A percentile compares a stretch with the other conserved stretches of the same genome.
phyloP scores from a whole-genome alignment of 2,113 vertebrate genomes.

The Syngnathus scovelli region DNA sequence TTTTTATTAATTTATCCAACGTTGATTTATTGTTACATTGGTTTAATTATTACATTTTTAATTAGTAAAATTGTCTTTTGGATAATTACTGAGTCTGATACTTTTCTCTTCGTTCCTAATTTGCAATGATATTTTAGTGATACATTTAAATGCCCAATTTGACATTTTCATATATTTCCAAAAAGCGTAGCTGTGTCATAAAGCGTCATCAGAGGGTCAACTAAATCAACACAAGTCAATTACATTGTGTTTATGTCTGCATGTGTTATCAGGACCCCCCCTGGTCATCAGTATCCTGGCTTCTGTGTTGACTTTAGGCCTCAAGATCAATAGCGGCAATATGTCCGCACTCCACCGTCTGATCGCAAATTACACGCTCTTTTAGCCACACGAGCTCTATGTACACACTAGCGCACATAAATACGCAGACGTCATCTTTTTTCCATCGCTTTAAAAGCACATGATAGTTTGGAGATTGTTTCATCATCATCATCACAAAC shows the following conservation, averaged over 20 bases:
- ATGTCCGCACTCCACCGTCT: constrained; percentile 62
- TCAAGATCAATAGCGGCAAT: constrained; percentile 71
- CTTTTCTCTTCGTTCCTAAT: not conserved
- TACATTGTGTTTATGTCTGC: not conserved
- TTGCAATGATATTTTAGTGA: not conserved
- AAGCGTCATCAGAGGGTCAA: not conserved
- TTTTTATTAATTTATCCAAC: not conserved
- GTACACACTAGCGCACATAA: constrained; percentile 16
- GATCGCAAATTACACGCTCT: constrained; percentile 66
- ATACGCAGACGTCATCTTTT: constrained; percentile 1
- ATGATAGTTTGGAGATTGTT: not conserved
- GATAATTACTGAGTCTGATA: not conserved
- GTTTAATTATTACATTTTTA: not conserved
- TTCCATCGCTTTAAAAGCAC: constrained; percentile 4
- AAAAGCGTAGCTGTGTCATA: not conserved
- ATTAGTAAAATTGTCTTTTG: not conserved
- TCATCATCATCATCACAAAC: not conserved
- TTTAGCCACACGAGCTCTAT: constrained; percentile 59
- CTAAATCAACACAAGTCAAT: not conserved
- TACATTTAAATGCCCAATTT: not conserved
- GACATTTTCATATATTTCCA: not conserved
- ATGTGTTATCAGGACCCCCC: constrained; percentile 50
- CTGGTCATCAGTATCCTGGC: constrained; percentile 63
- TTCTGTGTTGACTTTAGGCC: constrained; percentile 64
- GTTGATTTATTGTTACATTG: not conserved